These are phyloP conservation scores for Pollenia labialis DNA, from an alignment of 2,888 invertebrate species.

Conservation along the genomic window DNA sequence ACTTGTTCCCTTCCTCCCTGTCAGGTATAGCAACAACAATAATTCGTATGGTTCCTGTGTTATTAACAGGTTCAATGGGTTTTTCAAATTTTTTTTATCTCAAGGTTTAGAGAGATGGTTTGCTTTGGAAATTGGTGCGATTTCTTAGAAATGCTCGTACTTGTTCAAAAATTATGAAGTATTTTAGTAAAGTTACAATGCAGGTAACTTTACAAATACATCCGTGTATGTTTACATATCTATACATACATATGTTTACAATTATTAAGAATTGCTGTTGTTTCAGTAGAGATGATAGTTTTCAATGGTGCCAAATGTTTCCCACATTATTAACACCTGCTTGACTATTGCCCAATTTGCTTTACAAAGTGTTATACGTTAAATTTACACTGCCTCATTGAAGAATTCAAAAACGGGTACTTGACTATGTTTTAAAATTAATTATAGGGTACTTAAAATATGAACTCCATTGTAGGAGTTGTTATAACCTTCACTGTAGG, in stretches of 20 bases:
- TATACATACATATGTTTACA: background rate
- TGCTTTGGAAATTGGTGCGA: conserved; percentile 53
- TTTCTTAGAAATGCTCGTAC: conserved; percentile 70
- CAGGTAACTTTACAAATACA: conserved; percentile 36
- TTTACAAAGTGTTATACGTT: background rate
- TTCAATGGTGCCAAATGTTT: conserved; percentile 81
- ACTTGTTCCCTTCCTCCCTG: conserved; percentile 19
- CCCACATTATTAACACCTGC: conserved; percentile 83
- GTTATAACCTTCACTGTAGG: no score
- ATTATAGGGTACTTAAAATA: background rate
- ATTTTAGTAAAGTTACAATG: conserved; percentile 44
- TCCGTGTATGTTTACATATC: background rate
- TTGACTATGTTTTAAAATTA: background rate
- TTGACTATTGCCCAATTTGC: conserved; percentile 51
- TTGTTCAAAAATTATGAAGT: conserved; percentile 19
- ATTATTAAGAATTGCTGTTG: background rate
- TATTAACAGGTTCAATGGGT: conserved; percentile 33
- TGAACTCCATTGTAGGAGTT: no score
- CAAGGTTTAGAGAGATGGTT: conserved; percentile 22
- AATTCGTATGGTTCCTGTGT: conserved; percentile 9
- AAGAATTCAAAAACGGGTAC: background rate
- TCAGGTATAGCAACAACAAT: background rate
- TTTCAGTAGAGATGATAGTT: background rate
- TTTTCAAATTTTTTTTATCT: conserved; percentile 26
- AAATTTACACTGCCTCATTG: background rate